These are phyloP conservation scores for Metacarcinus magister DNA, from an alignment of 2,888 invertebrate genomes.

Conservation along the genomic window DNA sequence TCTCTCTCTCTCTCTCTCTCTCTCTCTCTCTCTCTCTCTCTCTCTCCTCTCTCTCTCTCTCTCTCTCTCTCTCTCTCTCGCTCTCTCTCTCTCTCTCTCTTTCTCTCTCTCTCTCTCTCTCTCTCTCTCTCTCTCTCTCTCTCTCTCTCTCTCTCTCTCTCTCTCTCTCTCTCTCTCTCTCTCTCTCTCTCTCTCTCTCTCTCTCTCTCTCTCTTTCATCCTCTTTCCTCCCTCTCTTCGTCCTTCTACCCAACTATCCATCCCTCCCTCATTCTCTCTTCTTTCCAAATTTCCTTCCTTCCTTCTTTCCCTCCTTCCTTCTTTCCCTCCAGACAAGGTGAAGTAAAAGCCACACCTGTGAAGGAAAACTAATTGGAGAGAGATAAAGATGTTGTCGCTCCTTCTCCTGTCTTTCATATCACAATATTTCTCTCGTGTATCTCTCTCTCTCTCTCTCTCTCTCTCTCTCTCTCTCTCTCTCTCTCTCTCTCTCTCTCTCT, in stretches of 20 bases:
- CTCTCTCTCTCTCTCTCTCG: neutral
- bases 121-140: slow-evolving; percentile 2
- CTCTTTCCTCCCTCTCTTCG: neutral
- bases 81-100: slow-evolving; percentile 2
- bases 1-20: slow-evolving; percentile 26
- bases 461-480: no score
- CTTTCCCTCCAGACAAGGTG: neutral
- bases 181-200: slow-evolving; percentile 3
- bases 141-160: slow-evolving; percentile 2
- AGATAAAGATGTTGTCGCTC: neutral
- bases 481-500: no score
- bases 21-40: slow-evolving; percentile 26
- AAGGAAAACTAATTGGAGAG: slow-evolving; percentile 26
- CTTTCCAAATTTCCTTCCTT: neutral
- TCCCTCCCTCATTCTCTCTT: neutral
- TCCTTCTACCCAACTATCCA: neutral
- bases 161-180: slow-evolving; percentile 2
- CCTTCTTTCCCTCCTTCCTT: neutral
- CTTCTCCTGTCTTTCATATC: neutral
- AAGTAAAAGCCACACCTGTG: neutral
- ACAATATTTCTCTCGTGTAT: neutral
- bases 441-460: neutral
- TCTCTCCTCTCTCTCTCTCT: neutral
- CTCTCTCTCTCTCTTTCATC: neutral
- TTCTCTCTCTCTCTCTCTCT: neutral